Evolutionary conservation across 1,140 invertebrate genomes (phyloP).

Genomic region (Andricus grossulariae): DNA sequence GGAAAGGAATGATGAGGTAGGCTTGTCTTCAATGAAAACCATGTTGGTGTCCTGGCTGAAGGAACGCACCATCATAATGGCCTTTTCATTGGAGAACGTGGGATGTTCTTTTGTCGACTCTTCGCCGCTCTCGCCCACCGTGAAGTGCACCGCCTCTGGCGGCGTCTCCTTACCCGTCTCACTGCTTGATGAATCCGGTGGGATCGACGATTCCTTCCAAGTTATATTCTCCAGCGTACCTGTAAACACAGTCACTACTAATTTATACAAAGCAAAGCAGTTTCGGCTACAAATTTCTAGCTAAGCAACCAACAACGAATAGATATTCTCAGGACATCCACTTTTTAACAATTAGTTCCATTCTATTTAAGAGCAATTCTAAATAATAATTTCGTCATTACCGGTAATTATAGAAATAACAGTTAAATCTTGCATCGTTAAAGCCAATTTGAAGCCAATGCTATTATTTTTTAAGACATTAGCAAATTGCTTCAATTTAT

Average conservation of each 20-base stretch:
- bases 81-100: slow-evolving; percentile 42
- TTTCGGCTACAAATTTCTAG: background rate
- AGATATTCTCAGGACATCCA: too few relatives aligned
- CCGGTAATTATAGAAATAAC: too few relatives aligned
- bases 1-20: slow-evolving; percentile 62
- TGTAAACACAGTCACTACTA: slow-evolving; percentile 62
- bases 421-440: too few relatives aligned
- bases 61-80: slow-evolving; percentile 60
- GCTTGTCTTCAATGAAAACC: slow-evolving; percentile 56
- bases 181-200: slow-evolving; percentile 73
- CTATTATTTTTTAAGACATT: too few relatives aligned
- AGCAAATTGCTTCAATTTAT: too few relatives aligned
- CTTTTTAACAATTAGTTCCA: too few relatives aligned
- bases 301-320: background rate
- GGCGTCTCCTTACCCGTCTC: slow-evolving; percentile 72
- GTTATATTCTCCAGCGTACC: slow-evolving; percentile 64
- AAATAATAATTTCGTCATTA: too few relatives aligned
- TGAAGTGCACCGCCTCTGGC: slow-evolving; percentile 69
- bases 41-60: slow-evolving; percentile 72
- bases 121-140: slow-evolving; percentile 59
- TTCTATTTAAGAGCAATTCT: too few relatives aligned
- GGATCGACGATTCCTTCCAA: slow-evolving; percentile 73
- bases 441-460: too few relatives aligned
- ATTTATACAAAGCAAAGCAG: slow-evolving; percentile 46
- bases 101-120: slow-evolving; percentile 40